These are phyloP conservation scores for Ashinkailepas kermadecensis DNA, from an alignment of 2,888 invertebrate genomes.

Conservation along the genomic window DNA sequence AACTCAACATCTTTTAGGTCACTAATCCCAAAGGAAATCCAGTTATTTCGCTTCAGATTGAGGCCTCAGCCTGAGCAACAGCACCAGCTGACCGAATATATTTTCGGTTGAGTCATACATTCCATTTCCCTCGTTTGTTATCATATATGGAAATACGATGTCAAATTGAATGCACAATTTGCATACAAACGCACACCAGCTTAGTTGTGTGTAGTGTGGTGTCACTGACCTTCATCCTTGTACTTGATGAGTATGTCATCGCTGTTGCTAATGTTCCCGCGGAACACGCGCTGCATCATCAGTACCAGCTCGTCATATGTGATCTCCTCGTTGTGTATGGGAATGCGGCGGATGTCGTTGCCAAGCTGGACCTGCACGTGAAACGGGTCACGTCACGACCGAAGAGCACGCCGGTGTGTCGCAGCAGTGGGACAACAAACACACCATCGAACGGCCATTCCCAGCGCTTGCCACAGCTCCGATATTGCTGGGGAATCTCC, in stretches of 20 bases:
- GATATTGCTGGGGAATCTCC: too few species aligned
- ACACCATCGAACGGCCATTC: not conserved
- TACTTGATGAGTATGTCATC: constrained; percentile 64
- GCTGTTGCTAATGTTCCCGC: constrained; percentile 53
- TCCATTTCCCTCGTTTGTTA: too few species aligned
- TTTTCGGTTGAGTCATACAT: too few species aligned
- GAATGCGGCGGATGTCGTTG: constrained; percentile 59
- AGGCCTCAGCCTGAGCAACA: too few species aligned
- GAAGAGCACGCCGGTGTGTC: not conserved
- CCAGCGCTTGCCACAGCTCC: not conserved
- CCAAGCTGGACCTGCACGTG: constrained; percentile 49
- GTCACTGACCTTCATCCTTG: constrained; percentile 55
- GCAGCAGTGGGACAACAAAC: not conserved
- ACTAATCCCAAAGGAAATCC: too few species aligned
- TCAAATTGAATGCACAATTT: too few species aligned
- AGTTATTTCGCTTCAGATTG: too few species aligned
- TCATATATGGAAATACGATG: too few species aligned
- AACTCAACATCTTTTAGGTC: too few species aligned
- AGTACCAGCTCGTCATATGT: constrained; percentile 60
- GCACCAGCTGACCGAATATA: too few species aligned
- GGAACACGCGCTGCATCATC: constrained; percentile 60
- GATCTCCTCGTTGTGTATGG: constrained; percentile 63
- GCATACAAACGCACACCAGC: too few species aligned
- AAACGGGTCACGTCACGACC: not conserved
- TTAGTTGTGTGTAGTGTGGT: too few species aligned